Evolutionary conservation across 2,797 vertebrate genomes (phyloP).

Genomic region (Sebastiscus albofasciatus): DNA sequence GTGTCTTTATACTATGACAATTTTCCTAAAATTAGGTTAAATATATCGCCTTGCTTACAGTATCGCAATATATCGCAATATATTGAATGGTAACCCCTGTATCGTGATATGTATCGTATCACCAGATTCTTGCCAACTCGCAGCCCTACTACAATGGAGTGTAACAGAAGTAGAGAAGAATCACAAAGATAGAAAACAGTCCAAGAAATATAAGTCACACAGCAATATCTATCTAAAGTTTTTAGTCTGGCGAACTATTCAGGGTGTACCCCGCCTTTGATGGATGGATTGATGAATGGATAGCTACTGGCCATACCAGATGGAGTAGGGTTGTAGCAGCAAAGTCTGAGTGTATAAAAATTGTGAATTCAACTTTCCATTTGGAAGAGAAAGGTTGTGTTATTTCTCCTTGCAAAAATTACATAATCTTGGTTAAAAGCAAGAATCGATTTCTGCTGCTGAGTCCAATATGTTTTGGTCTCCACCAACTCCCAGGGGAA

Average conservation of each 20-base stretch:
- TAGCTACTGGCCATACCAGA: not conserved
- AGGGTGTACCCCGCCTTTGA: too few relatives aligned
- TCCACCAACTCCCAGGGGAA: slow-evolving; percentile 1
- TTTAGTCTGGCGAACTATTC: too few relatives aligned
- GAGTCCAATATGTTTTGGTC: not conserved
- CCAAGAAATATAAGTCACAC: not conserved
- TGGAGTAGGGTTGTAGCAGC: not conserved
- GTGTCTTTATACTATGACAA: too few relatives aligned
- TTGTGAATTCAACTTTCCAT: not conserved
- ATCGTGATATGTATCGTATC: too few relatives aligned
- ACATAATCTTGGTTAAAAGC: not conserved
- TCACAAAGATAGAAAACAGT: not conserved
- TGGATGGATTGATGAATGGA: too few relatives aligned
- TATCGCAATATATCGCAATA: too few relatives aligned
- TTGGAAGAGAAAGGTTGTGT: not conserved
- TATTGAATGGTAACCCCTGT: too few relatives aligned
- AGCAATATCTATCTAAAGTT: not conserved
- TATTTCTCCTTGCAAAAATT: not conserved
- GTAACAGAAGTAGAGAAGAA: not conserved
- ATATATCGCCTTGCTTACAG: too few relatives aligned
- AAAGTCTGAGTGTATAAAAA: not conserved
- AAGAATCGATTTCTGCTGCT: not conserved
- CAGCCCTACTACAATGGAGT: too few relatives aligned
- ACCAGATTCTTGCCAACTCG: too few relatives aligned
- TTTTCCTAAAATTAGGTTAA: too few relatives aligned